phyloP scores from a whole-genome alignment of 2,797 vertebrate species.

The Kryptopterus vitreolus region DNA sequence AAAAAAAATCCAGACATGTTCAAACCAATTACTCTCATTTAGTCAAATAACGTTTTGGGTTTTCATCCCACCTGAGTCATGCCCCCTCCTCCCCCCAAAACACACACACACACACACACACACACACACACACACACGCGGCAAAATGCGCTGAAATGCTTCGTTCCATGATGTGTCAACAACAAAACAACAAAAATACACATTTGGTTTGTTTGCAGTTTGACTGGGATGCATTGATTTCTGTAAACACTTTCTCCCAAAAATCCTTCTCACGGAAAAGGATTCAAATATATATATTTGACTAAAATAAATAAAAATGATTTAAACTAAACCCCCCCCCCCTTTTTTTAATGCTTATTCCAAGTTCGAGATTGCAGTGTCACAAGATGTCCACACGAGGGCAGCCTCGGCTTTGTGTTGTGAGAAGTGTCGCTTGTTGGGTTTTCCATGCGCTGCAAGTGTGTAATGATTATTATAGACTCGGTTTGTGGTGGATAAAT shows the following conservation, averaged over 20 bases:
- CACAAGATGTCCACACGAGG: constrained; percentile 65
- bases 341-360: constrained; percentile 15
- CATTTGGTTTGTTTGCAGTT: constrained; percentile 70
- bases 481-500: no score
- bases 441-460: background rate
- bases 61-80: constrained; percentile 31
- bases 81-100: constrained; percentile 61
- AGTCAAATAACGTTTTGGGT: constrained; percentile 48
- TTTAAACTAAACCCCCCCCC: constrained; percentile 61
- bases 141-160: constrained; percentile 67
- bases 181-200: no score
- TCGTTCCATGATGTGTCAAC: constrained; percentile 65
- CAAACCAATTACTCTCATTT: constrained; percentile 60
- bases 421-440: background rate
- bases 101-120: no score
- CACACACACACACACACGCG: no score
- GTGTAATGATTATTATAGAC: background rate
- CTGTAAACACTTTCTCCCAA: constrained; percentile 77
- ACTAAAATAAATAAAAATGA: constrained; percentile 80
- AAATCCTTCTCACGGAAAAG: constrained; percentile 74
- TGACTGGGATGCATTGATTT: constrained; percentile 73
- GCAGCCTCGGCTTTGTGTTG: constrained; percentile 42
- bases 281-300: constrained; percentile 80
- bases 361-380: background rate
- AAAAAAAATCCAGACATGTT: constrained; percentile 56